Base-by-base conservation (phyloP, 2,113 vertebrate genomes). In the Mormoops blainvillei region DNA sequence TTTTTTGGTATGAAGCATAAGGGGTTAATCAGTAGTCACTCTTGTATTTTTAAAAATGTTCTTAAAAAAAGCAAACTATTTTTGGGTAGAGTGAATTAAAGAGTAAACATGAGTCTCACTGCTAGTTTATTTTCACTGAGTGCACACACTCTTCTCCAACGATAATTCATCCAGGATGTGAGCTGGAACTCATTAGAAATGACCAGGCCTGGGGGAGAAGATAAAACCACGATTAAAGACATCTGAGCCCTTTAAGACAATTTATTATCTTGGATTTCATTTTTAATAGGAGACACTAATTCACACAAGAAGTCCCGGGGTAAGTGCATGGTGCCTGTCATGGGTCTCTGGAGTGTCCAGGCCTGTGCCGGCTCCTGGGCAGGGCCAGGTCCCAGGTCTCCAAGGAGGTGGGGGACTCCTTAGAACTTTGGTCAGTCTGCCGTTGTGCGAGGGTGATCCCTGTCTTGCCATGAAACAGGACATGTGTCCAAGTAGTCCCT, bases 101-200 rank as follows among this genome's bases (percentile, higher is more conserved):
- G 86, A 97, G 80, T 97, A 97, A 97, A 97, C 80, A 78, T 1
- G 48, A 97, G 58, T 91, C 86, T 96, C 9, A 0, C 93, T 84
- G 86, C 78, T 96, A 67, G 97, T 96, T 97, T 97, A 94, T 97
- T 98, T 98, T 97, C 65, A 77, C 91, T 61, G 89, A 95, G 65
- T 50, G 61, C 36, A 58, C 88, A 96, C 41, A 93, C 93, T 93
- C 24, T 63, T 76, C 96, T 95, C 50, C 88, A 87, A 68, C 1
- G 12, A 93, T 97, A 97, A 97, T 97, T 97, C 94, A 96, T 97
- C 88, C 91, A 94, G 97, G 93, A 96, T 98, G 91, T 96, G 93
- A 96, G 71, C 96, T 97, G 97, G 97, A 97, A 91, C 95, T 96
- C 95, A 96, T 96, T 96, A 98, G 95, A 91, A 97, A 80, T 94